Base-by-base conservation (phyloP, 2,113 vertebrate genomes). In the Tupaia tana region DNA sequence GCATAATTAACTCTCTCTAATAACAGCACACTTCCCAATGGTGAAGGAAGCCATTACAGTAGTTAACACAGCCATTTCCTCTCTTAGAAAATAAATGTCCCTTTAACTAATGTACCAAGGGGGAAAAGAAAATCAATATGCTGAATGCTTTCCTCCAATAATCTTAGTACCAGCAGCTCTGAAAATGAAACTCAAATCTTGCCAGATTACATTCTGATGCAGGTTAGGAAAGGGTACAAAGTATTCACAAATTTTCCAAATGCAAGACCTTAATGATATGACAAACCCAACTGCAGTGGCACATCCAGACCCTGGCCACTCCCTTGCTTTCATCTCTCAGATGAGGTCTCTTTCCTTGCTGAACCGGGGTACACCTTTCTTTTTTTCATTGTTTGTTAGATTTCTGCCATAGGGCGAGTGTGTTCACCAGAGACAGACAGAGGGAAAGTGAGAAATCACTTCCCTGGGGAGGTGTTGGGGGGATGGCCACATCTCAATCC, bases 31-130 rank as follows among this genome's bases (percentile, higher is more conserved):
- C 73, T 95, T 97, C 71, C 94, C 96, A 91, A 75, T 95, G 34
- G 93, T 90, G 95, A 95, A 92, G 97, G 96, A 96, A 97, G 91
- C 52, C 96, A 97, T 96, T 95, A 97, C 10, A 86, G 95, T 95
- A 97, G 95, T 98, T 97, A 98, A 92, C 78, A 83, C 9, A 96
- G 80, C 80, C 90, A 98, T 94, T 94, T 97, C 96, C 96, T 96
- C 97, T 97, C 91, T 97, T 54, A 95, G 94, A 97, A 97, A 98
- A 93, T 95, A 97, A 98, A 94, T 86, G 96, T 80, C 31, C 29
- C 71, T 96, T 91, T 97, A 97, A 92, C 94, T 97, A 97, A 95
- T 92, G 92, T 82, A 96, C 9, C 9, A 56, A 85, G 83, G 75
- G 31, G 5, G 29, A 31, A 97, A 34, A 61, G 96, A 96, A 95